These are phyloP conservation scores for Cotesia glomerata DNA, from an alignment of 1,140 invertebrate genomes.

Conservation along the genomic window DNA sequence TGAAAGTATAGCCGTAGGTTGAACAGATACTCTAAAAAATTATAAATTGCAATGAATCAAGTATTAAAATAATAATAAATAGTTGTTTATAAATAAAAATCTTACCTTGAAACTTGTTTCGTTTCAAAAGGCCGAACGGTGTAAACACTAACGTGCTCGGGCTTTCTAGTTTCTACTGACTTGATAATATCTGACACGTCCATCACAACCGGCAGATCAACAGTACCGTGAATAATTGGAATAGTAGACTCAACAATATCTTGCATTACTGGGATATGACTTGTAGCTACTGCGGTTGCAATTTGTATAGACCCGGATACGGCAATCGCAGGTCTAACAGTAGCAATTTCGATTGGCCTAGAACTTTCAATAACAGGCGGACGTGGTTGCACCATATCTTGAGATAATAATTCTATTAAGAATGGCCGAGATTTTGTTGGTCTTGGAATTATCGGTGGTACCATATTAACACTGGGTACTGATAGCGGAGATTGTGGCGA, in stretches of 20 bases:
- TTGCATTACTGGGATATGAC: constrained; percentile 57
- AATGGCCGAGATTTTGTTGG: constrained; percentile 53
- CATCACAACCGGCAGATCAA: constrained; percentile 56
- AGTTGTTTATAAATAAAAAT: background rate
- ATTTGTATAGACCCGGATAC: constrained; percentile 61
- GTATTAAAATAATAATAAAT: background rate
- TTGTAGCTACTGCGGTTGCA: constrained; percentile 57
- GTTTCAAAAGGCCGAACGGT: constrained; percentile 57
- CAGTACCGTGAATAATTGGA: constrained; percentile 59
- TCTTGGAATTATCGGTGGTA: constrained; percentile 50
- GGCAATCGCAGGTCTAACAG: constrained; percentile 49
- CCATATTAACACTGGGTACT: constrained; percentile 51
- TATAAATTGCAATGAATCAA: background rate
- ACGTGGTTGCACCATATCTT: constrained; percentile 59
- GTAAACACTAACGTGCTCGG: constrained; percentile 55
- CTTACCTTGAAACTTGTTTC: constrained; percentile 50
- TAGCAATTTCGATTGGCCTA: constrained; percentile 46
- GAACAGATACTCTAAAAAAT: constrained; percentile 43
- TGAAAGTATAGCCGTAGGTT: constrained; percentile 45
- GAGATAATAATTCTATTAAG: constrained; percentile 56
- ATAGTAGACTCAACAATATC: constrained; percentile 57
- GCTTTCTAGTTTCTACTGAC: constrained; percentile 43
- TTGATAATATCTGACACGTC: constrained; percentile 52
- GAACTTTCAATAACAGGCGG: constrained; percentile 43
- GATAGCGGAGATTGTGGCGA: constrained; percentile 35